Evolutionary conservation across 2,113 vertebrate species (phyloP).

Genomic region (Campylorhamphus procurvoides): DNA sequence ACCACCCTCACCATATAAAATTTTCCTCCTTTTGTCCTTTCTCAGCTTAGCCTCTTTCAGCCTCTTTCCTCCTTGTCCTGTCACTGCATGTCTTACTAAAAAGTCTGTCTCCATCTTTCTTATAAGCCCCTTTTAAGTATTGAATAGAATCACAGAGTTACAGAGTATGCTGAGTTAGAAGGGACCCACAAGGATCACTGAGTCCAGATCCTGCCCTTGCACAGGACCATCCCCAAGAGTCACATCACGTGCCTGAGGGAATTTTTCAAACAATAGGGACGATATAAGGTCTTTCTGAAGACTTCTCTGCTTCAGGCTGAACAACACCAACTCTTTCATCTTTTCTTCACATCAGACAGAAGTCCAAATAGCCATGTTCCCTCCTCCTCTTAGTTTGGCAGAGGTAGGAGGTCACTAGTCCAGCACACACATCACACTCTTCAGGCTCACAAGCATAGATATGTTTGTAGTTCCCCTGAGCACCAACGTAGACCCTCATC

Average conservation of each 20-base stretch:
- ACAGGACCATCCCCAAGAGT: neutral
- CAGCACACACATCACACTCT: neutral
- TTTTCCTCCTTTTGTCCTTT: neutral
- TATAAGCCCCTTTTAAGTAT: neutral
- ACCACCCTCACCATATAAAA: neutral
- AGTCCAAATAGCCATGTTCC: neutral
- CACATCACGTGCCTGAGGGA: neutral
- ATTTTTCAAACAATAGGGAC: neutral
- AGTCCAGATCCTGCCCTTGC: neutral
- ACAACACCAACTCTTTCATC: neutral
- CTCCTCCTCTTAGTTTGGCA: neutral
- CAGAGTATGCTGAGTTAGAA: neutral
- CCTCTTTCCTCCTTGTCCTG: neutral
- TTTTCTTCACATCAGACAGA: neutral
- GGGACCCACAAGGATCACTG: neutral
- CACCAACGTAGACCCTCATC: accelerated
- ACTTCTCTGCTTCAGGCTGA: neutral
- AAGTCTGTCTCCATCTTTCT: neutral
- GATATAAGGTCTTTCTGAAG: neutral
- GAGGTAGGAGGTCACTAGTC: neutral
- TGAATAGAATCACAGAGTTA: neutral
- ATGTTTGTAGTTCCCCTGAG: accelerated
- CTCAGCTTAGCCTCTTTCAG: neutral
- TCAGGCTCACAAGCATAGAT: neutral
- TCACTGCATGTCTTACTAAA: neutral